Evolutionary conservation across 1,140 invertebrate genomes (phyloP), one percentile per base, ranked within the genome.

Genomic region (Hyposmocoma kahamanoa): DNA sequence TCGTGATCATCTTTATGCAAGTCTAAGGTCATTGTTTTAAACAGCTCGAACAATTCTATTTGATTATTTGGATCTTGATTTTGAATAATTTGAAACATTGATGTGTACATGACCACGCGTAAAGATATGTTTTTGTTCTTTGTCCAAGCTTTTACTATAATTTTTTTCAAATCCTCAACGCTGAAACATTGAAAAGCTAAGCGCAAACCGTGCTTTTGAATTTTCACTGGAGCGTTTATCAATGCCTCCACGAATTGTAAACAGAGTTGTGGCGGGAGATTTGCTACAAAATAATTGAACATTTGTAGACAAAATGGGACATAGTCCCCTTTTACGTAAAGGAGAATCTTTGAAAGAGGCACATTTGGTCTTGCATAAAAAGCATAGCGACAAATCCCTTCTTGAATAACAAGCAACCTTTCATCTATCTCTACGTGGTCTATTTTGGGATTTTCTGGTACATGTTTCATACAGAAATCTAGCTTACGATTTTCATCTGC

Each of bases 301-400:
- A 75, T 65, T 8, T 70, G 69, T 11, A 74, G 32, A 58, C 72
- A 71, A 38, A 42, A 72, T 0, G 53, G 57, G 3, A 75, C 52
- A 50, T 80, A 82, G 45, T 80, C 76, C 0, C 74, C 72, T 53
- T 64, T 67, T n/a, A 78, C 45, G 39, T 73, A 82, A 36, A 61
- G 48, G 1, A 66, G 34, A 9, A 66, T 43, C 32, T 32, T 43
- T 30, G 56, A 10, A 10, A 78, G 45, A 8, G 76, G 68, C 2
- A 82, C 46, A 2, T 70, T 66, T 15, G 78, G 75, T 8, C 78
- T 55, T 21, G 72, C 70, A 15, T 67, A 69, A 38, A 61, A 58
- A 8, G 59, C 56, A 36, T 57, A 62, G 0, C 55, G 51, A 55
- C 76, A 80, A 50, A 82, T 75, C 17, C 50, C 50, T 52, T 67